Conservation (phyloP, 64 coral and sea anemone species). For the Acropora yongei region DNA sequence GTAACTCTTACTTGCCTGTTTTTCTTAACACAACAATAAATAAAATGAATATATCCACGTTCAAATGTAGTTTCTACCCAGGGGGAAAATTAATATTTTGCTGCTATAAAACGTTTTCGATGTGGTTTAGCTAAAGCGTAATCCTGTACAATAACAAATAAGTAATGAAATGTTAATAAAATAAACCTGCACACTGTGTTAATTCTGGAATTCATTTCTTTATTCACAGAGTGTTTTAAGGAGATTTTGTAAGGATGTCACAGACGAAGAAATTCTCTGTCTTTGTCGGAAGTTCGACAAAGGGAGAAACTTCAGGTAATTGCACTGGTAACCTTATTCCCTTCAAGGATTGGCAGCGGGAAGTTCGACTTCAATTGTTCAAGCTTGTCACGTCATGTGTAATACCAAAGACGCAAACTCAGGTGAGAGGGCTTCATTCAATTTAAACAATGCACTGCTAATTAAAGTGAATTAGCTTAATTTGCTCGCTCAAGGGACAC, state of each 20-base stretch:
- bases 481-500: too few relatives aligned
- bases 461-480: too few relatives aligned
- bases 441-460: too few relatives aligned
- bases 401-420: neutral
- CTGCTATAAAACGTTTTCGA: too few relatives aligned
- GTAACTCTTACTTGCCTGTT: neutral
- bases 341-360: neutral
- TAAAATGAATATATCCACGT: neutral
- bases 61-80: neutral
- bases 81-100: too few relatives aligned
- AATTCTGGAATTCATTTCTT: too few relatives aligned
- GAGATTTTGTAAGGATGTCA: slow-evolving; percentile 41
- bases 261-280: neutral
- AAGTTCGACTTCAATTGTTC: too few relatives aligned
- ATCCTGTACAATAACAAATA: too few relatives aligned
- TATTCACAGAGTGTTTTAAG: neutral
- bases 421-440: neutral
- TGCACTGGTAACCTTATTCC: neutral
- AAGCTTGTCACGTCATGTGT: too few relatives aligned
- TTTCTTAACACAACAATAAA: neutral
- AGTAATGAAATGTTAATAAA: too few relatives aligned
- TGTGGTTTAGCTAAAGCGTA: too few relatives aligned
- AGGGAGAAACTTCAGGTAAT: slow-evolving; percentile 15
- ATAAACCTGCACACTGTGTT: too few relatives aligned
- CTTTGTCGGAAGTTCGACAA: slow-evolving; percentile 26